Evolutionary conservation across 1,140 invertebrate genomes (phyloP).

Genomic region (Zaprionus davidi): DNA sequence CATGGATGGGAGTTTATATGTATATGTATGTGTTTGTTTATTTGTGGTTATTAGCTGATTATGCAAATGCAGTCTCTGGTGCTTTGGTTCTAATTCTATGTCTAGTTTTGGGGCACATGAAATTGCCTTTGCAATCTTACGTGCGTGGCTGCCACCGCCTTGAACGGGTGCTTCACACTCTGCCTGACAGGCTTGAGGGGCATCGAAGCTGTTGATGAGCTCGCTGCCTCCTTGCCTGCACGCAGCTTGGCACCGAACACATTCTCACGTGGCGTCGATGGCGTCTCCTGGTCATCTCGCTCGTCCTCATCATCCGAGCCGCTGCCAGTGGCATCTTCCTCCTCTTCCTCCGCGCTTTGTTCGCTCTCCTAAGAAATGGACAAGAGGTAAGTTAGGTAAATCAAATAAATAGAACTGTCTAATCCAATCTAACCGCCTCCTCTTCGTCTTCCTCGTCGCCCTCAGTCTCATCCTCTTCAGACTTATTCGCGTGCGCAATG

Average conservation of each 20-base stretch:
- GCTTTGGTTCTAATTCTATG: conserved; percentile 9
- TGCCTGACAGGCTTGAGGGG: conserved; percentile 52
- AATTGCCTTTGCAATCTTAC: conserved; percentile 79
- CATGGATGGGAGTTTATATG: not conserved
- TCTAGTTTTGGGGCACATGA: conserved; percentile 75
- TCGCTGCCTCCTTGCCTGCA: conserved; percentile 34
- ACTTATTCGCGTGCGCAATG: conserved; percentile 47
- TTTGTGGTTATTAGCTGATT: not conserved
- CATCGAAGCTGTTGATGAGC: not conserved
- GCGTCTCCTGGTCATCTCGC: conserved; percentile 12
- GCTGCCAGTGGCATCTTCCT: conserved; percentile 49
- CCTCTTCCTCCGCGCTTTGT: conserved; percentile 64
- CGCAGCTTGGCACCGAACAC: conserved; percentile 61
- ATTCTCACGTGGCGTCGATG: conserved; percentile 50
- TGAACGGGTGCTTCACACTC: conserved; percentile 74
- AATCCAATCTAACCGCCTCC: conserved; percentile 28
- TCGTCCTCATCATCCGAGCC: conserved; percentile 62
- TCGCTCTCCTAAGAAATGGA: conserved; percentile 46
- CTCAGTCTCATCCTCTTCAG: conserved; percentile 50
- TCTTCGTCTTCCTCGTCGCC: conserved; percentile 65
- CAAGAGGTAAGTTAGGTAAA: not conserved
- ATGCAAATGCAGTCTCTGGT: conserved; percentile 42
- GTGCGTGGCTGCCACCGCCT: conserved; percentile 76
- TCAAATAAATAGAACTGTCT: not conserved
- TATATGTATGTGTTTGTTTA: not conserved